Base-by-base conservation (phyloP, 2,888 invertebrate species). In the Caenorhabditis parvicauda region DNA sequence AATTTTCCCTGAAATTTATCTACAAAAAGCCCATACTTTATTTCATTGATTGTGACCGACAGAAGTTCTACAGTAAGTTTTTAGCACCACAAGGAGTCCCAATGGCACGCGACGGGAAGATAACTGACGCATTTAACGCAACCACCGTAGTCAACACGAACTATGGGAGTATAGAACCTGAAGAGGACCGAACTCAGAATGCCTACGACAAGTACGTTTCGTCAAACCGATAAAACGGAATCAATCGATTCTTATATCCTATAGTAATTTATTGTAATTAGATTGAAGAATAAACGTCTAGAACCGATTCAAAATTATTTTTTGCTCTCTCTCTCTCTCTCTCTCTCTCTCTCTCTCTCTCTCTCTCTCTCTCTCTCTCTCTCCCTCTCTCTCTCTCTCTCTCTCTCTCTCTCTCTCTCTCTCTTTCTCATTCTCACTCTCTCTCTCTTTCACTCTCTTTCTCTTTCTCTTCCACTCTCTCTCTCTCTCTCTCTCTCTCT, bases 81-180 rank as follows among this genome's bases (percentile, higher is more conserved):
- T 58, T 59, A 79, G 79, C 77, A 3, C 79, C 79, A 2, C 79
- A 80, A 67, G 79, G 79, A 41, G 57, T 80, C 17, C 79, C 79
- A 6, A 73, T 75, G 64, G 65, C 67, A 19, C 59, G 67, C 0
- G 75, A 74, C 37, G 70, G 71, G 17, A 75, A 77, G 43, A 65
- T 79, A 17, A 75, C 77, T 7, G 77, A 77, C 43, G 77, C 77
- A 6, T 79, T 79, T 68, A 70, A 75, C 39, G 62, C 79, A 12
- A 73, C 62, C 0, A 62, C 74, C 1, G 75, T 72, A 2, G 70
- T 70, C 38, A 79, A 80, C 54, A 57, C 74, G 19, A 79, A 78
- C 48, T 79, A 79, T 47, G 79, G 79, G 1, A 64, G 75, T 14
- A 80, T 80, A 17, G 72, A 54, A 25, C n/a, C n/a, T n/a, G 67